These are phyloP conservation scores for Gallinago undulata DNA, from an alignment of 2,113 vertebrate species.

Conservation along the genomic window DNA sequence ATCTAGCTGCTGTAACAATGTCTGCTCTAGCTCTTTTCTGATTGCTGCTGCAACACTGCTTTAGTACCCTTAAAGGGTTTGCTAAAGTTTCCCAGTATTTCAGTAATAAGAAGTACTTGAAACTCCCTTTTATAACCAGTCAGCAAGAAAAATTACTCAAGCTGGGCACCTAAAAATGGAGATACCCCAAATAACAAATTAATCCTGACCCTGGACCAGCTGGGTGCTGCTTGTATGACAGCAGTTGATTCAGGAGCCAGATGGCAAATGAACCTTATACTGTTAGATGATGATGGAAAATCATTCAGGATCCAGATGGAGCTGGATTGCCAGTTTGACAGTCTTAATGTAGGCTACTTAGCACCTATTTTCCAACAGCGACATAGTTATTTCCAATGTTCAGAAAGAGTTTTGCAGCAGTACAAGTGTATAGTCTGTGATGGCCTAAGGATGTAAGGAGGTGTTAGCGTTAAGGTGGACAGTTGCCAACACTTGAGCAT, in stretches of 20 bases:
- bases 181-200: slow-evolving; percentile 11
- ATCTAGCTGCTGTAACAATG: background rate
- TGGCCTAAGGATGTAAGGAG: background rate
- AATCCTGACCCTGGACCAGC: slow-evolving; percentile 47
- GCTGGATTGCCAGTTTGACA: slow-evolving; percentile 59
- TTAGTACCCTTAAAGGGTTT: background rate
- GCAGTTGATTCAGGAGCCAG: slow-evolving; percentile 54
- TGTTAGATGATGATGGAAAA: slow-evolving; percentile 54
- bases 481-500: background rate
- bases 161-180: background rate
- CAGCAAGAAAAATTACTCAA: background rate
- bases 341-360: slow-evolving; percentile 45
- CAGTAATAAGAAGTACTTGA: background rate
- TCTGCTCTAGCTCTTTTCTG: background rate
- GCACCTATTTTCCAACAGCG: slow-evolving; percentile 16
- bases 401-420: background rate
- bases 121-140: background rate
- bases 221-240: slow-evolving; percentile 46
- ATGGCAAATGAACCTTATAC: slow-evolving; percentile 66
- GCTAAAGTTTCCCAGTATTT: background rate
- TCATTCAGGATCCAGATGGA: slow-evolving; percentile 62
- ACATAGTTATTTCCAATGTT: background rate
- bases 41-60: background rate
- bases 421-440: background rate
- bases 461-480: background rate